These are phyloP conservation scores for Cinara cedri DNA, from an alignment of 2,888 invertebrate species.

Conservation along the genomic window DNA sequence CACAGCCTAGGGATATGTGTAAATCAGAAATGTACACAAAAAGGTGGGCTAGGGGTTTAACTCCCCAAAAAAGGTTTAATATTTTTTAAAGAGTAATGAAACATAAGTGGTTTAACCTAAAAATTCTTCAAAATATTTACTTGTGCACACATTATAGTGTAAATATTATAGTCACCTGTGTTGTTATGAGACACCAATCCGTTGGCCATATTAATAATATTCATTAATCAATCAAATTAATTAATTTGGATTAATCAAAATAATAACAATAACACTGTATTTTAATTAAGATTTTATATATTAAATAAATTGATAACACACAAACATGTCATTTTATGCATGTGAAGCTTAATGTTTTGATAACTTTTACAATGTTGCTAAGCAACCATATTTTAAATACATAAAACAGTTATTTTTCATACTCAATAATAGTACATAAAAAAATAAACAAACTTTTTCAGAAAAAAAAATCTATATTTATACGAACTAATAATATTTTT, in stretches of 20 bases:
- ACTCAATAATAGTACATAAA: slow-evolving; percentile 31
- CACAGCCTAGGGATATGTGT: neutral
- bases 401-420: slow-evolving; percentile 9
- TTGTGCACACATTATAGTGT: no score
- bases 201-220: slow-evolving; percentile 26
- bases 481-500: slow-evolving; percentile 41
- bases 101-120: no score
- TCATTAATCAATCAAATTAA: slow-evolving; percentile 3
- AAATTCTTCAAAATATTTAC: no score
- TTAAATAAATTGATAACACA: slow-evolving; percentile 34
- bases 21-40: no score
- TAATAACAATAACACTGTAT: slow-evolving; percentile 31
- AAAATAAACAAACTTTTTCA: slow-evolving; percentile 44
- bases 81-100: no score
- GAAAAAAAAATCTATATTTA: slow-evolving; percentile 50
- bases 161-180: slow-evolving; percentile 19
- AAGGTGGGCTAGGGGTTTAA: no score
- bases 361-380: slow-evolving; percentile 41
- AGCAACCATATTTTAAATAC: slow-evolving; percentile 40
- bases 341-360: slow-evolving; percentile 45
- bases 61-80: no score
- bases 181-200: slow-evolving; percentile 18
- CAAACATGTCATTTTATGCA: slow-evolving; percentile 1
- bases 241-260: neutral
- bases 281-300: slow-evolving; percentile 38